Conservation (phyloP, 2,113 vertebrate species). For the Urocitellus parryii region DNA sequence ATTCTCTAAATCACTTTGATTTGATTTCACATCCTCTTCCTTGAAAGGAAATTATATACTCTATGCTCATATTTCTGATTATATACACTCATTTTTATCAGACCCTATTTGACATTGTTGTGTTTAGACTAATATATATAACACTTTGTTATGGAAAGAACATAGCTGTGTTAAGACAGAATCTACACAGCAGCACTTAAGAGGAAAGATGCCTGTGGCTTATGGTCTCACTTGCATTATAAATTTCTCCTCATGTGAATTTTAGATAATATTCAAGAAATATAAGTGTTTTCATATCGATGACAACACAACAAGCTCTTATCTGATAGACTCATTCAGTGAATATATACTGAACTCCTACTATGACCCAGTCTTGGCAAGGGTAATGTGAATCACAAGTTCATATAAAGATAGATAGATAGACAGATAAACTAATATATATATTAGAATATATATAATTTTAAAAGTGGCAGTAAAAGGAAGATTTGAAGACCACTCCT, state of each 20-base stretch:
- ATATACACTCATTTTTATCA: neutral
- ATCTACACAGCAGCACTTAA: neutral
- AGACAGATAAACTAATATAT: too few relatives aligned
- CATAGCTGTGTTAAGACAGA: neutral
- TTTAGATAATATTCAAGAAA: neutral
- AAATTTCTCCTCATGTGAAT: neutral
- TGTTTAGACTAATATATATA: too few relatives aligned
- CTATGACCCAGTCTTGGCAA: neutral
- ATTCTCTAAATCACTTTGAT: neutral
- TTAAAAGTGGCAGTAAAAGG: too few relatives aligned
- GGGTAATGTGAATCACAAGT: neutral
- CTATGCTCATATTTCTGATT: neutral
- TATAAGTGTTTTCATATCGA: neutral
- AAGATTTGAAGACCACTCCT: too few relatives aligned
- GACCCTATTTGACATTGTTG: neutral
- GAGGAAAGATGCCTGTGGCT: neutral
- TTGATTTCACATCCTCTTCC: neutral
- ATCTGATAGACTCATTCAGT: neutral
- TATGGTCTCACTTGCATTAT: neutral
- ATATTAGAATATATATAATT: too few relatives aligned
- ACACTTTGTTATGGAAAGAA: too few relatives aligned
- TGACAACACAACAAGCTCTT: neutral
- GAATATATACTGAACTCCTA: neutral
- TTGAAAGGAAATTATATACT: neutral
- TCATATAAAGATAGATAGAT: too few relatives aligned